Evolutionary conservation across 1,140 invertebrate species (phyloP).

Genomic region (Gonatopus flavifemur): DNA sequence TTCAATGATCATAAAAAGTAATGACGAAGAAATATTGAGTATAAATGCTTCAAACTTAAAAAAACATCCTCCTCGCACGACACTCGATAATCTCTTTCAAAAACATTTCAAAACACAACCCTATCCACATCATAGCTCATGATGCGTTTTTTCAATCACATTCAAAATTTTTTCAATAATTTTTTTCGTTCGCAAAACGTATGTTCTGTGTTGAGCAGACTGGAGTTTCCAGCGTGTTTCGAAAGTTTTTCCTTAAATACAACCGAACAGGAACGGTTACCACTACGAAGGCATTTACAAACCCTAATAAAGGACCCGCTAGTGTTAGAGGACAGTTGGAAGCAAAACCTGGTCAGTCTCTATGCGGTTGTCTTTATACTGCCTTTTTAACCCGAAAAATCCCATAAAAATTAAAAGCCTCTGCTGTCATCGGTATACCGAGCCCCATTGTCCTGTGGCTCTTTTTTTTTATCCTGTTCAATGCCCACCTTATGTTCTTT

Average conservation of each 20-base stretch:
- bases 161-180: not conserved
- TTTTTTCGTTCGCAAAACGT: constrained; percentile 8
- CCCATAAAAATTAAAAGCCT: constrained; percentile 39
- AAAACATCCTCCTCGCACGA: too few relatives aligned
- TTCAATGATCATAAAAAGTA: too few relatives aligned
- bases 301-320: constrained; percentile 32
- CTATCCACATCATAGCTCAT: constrained; percentile 11
- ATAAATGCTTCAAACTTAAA: too few relatives aligned
- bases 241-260: constrained; percentile 20
- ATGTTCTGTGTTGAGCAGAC: too few relatives aligned
- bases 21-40: too few relatives aligned
- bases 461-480: constrained; percentile 14
- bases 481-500: constrained; percentile 18
- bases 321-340: too few relatives aligned
- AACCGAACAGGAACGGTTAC: too few relatives aligned
- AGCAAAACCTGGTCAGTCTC: not conserved
- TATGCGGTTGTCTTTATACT: constrained; percentile 25
- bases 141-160: constrained; percentile 7
- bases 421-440: constrained; percentile 6
- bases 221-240: constrained; percentile 15
- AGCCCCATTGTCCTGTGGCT: constrained; percentile 25
- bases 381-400: constrained; percentile 32
- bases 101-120: not conserved
- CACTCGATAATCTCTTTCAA: too few relatives aligned
- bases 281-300: constrained; percentile 27